These are phyloP conservation scores for Andricus grossulariae DNA, from an alignment of 1,140 invertebrate genomes.

Conservation along the genomic window DNA sequence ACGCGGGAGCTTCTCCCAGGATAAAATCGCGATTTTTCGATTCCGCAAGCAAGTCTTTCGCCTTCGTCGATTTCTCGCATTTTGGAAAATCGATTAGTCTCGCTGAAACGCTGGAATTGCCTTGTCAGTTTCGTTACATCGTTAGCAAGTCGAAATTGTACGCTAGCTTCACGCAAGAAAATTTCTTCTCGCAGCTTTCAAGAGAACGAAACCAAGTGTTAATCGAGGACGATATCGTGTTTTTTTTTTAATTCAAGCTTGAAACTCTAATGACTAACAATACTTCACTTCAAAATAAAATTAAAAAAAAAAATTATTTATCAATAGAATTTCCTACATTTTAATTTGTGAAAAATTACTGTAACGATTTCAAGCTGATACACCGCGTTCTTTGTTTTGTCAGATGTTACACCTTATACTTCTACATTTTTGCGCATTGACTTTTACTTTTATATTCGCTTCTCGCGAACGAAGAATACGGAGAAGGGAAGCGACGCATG, in stretches of 20 bases:
- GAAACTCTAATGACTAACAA: not conserved
- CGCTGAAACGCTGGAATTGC: not conserved
- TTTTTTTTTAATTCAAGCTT: not conserved
- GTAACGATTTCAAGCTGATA: not conserved
- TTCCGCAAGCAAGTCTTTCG: not conserved
- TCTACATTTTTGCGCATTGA: conserved; percentile 63
- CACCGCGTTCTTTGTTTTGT: conserved; percentile 40
- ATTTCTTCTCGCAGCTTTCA: not conserved
- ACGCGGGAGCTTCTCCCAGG: not conserved
- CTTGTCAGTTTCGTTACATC: not conserved
- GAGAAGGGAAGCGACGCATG: conserved; percentile 44
- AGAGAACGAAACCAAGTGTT: no score
- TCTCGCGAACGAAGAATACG: conserved; percentile 52
- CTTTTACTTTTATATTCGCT: conserved; percentile 54
- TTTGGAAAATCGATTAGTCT: not conserved
- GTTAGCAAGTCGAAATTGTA: not conserved
- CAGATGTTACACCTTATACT: conserved; percentile 72
- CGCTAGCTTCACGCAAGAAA: not conserved
- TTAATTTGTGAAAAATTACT: not conserved
- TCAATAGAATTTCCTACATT: not conserved
- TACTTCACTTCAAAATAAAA: not conserved
- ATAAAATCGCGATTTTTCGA: not conserved
- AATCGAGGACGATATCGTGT: no score
- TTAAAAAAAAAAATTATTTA: not conserved
- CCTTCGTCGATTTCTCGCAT: not conserved